Evolutionary conservation across 2,113 vertebrate genomes (phyloP).

Genomic region (Marmota flaviventris): DNA sequence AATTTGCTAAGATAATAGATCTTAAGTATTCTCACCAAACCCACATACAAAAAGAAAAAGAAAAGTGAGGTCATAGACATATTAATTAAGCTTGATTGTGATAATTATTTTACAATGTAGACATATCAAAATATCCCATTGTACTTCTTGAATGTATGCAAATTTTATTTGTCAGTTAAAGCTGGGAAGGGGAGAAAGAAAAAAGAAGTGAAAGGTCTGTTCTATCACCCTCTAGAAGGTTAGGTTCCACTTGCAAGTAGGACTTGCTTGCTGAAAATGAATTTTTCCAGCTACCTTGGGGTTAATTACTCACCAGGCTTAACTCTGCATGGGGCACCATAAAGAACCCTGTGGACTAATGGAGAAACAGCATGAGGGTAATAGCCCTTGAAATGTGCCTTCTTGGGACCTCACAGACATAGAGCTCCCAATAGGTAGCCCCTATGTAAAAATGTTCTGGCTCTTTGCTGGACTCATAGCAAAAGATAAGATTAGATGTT

Average conservation of each 20-base stretch:
- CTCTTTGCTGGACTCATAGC: constrained; percentile 42
- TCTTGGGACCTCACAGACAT: background rate
- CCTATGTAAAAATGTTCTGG: background rate
- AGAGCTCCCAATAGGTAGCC: background rate
- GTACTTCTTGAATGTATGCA: background rate
- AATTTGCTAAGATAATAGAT: background rate
- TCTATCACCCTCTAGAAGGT: background rate
- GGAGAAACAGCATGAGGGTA: constrained; percentile 6
- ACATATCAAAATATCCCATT: background rate
- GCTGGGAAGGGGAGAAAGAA: too few relatives aligned
- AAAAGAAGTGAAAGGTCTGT: background rate
- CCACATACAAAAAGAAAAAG: background rate
- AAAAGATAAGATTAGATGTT: background rate
- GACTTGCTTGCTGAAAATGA: constrained; percentile 56
- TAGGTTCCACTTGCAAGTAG: constrained; percentile 25
- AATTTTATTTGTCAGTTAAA: background rate
- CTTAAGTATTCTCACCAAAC: background rate
- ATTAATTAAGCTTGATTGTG: background rate
- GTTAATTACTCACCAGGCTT: constrained; percentile 56
- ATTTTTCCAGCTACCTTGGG: constrained; percentile 44
- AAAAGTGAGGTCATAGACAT: background rate
- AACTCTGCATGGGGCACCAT: constrained; percentile 38
- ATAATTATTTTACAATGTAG: background rate
- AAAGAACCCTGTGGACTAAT: constrained; percentile 12
- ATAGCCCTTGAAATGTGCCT: constrained; percentile 58